Evolutionary conservation across 2,797 vertebrate species (phyloP).

Genomic region (Furcifer pardalis): DNA sequence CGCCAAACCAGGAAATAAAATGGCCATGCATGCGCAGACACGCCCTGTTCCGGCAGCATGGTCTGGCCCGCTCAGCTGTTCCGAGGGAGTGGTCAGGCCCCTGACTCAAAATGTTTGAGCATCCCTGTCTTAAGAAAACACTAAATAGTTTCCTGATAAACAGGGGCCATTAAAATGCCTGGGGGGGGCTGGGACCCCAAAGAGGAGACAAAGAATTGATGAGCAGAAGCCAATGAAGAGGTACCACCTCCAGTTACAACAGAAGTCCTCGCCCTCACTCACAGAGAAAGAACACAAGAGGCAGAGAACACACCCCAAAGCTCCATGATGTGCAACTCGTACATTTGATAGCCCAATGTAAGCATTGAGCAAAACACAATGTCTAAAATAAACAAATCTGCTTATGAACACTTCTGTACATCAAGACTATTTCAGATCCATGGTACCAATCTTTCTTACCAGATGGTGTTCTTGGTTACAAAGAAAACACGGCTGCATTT

Average conservation of each 20-base stretch:
- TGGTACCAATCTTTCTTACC: constrained; percentile 30
- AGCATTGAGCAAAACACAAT: not conserved
- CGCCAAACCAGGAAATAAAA: no score
- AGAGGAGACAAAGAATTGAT: not conserved
- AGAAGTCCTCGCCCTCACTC: not conserved
- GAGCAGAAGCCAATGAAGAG: not conserved
- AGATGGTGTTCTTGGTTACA: constrained; percentile 46
- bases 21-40: no score
- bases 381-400: constrained; percentile 38
- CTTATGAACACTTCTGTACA: constrained; percentile 33
- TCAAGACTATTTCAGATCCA: constrained; percentile 30
- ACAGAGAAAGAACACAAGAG: no score
- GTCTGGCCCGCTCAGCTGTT: no score
- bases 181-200: not conserved
- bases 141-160: not conserved
- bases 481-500: not conserved
- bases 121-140: not conserved
- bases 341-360: not conserved
- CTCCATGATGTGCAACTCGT: no score
- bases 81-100: no score
- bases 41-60: no score
- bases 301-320: no score
- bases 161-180: not conserved
- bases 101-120: no score
- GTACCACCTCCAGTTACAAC: no score